Evolutionary conservation across 1,140 invertebrate genomes (phyloP).

Genomic region (Euschistus heros): DNA sequence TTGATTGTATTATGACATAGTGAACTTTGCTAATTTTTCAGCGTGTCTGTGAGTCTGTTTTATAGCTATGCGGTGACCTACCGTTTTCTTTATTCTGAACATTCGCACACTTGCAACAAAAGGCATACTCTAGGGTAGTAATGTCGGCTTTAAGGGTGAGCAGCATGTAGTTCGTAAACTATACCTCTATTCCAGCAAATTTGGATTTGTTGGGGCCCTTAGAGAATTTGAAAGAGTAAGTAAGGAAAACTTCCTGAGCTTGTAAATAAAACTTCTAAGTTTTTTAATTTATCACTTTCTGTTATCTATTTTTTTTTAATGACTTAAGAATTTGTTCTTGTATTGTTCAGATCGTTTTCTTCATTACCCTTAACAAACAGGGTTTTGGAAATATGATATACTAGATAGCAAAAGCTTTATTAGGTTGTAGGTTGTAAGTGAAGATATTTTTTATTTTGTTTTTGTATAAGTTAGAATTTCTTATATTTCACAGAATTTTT

Average conservation of each 20-base stretch:
- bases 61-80: slow-evolving; percentile 6
- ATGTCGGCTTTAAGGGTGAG: slow-evolving; percentile 3
- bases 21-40: background rate
- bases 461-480: no score
- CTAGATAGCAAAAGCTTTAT: no score
- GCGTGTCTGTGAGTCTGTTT: background rate
- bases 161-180: slow-evolving; percentile 7
- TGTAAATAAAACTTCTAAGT: no score
- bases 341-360: no score
- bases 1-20: background rate
- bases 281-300: no score
- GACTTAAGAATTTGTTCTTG: no score
- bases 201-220: slow-evolving; percentile 1
- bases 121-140: slow-evolving; percentile 4
- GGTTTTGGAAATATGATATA: no score
- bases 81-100: background rate
- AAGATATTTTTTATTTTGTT: no score
- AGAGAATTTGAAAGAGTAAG: slow-evolving; percentile 2
- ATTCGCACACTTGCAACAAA: slow-evolving; percentile 5
- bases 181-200: background rate
- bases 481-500: no score
- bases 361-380: no score
- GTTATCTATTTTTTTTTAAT: no score
- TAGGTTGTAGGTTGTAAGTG: no score
- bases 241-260: background rate